Percentiles rank a stretch among this genome's conserved stretches.
Conservation (phyloP, 2,888 invertebrate genomes). For the Zonitis immaculata region DNA sequence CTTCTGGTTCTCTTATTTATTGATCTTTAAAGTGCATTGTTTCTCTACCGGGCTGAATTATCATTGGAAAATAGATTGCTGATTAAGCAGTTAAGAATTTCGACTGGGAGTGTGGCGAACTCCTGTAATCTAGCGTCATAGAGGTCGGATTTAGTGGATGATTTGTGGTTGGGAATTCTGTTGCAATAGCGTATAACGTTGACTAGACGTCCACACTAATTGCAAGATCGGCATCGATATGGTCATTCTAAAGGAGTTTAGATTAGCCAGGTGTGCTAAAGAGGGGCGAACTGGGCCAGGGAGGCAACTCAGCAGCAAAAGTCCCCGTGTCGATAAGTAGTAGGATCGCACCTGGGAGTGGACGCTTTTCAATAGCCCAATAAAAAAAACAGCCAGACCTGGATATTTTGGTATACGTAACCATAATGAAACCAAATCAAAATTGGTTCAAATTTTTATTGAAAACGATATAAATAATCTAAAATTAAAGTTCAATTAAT, state of each 20-base stretch:
- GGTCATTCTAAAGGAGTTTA: constrained; percentile 81
- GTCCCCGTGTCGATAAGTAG: constrained; percentile 98
- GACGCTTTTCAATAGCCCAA: constrained; percentile 81
- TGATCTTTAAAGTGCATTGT: no score
- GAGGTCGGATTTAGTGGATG: constrained; percentile 88
- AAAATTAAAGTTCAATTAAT: no score
- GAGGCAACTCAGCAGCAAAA: constrained; percentile 99
- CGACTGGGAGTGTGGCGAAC: constrained; percentile 90
- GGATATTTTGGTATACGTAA: no score
- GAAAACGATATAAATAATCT: no score
- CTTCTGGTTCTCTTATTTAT: no score
- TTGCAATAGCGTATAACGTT: constrained; percentile 62
- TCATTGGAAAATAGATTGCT: no score
- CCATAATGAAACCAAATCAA: no score
- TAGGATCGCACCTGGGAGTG: constrained; percentile 98
- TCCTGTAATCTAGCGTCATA: constrained; percentile 98
- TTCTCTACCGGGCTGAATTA: no score
- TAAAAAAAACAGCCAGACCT: constrained; percentile 72
- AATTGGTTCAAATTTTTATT: no score
- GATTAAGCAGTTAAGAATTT: no score
- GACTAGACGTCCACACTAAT: constrained; percentile 95
- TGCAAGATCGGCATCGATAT: constrained; percentile 98
- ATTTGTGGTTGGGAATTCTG: constrained; percentile 86
- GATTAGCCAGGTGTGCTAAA: constrained; percentile 86
- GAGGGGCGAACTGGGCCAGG: constrained; percentile 98